Evolutionary conservation across 2,888 invertebrate species (phyloP), one percentile per base, ranked within the genome.

Genomic region (Pammene aurita): DNA sequence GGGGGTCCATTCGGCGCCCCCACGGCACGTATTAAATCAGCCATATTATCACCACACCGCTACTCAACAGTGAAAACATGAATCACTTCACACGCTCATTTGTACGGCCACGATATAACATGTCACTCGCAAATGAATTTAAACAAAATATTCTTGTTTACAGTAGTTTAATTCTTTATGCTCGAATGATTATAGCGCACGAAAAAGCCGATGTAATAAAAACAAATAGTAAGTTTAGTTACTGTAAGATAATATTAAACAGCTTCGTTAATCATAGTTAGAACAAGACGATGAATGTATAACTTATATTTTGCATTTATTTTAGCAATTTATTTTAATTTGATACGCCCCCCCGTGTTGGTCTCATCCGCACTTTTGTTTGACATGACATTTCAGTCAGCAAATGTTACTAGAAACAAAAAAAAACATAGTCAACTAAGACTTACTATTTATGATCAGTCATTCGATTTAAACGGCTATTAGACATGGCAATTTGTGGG

Each of bases 21-120:
- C 93, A 94, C 94, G 76, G 87, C 88, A 79, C 95, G 95, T 86
- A 95, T 95, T 86, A 95, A 90, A 93, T 95, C 95, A 86, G 95
- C 95, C 95, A 95, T 95, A 82, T 84, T 54, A 84, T 76, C 60
- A 62, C 60, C 61, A 67, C 75, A 63, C 61, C 69, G 67, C 71
- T 74, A 73, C 38, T 64, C 71, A 26, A 50, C 44, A 62, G 61
- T 71, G 10, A 62, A 5, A 56, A 61, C n/a, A 60, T 61, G 41
- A 70, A 52, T 62, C 44, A 18, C 56, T 56, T 54, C 42, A 14
- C 13, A 50, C 52, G 7, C 50, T 46, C 63, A 66, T 62, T 52
- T 35, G 34, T 54, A 13, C 10, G 44, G 14, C 54, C 55, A 67
- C 41, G n/a, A 38, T 41, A 14, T 57, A 57, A 71, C 46, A 35